Conservation (phyloP, 2,797 vertebrate species). For the Acrocephalus scirpaceus region DNA sequence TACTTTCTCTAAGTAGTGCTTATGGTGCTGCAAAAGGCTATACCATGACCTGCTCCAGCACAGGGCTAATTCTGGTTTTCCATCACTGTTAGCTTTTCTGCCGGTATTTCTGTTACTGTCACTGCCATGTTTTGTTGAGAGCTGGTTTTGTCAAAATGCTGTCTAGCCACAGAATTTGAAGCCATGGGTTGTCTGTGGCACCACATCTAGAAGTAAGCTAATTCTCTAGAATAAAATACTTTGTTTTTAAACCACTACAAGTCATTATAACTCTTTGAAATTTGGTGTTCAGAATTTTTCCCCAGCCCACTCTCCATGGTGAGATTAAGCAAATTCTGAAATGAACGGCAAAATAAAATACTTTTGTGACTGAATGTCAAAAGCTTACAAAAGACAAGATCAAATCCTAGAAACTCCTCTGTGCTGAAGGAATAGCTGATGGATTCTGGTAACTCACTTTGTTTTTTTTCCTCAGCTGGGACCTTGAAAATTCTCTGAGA, state of each 20-base stretch:
- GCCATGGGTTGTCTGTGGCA: background rate
- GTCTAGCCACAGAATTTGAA: background rate
- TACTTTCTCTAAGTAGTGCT: background rate
- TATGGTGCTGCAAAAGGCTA: background rate
- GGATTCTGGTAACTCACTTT: background rate
- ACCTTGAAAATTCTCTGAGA: background rate
- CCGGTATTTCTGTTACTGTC: background rate
- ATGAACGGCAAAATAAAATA: background rate
- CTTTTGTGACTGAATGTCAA: background rate
- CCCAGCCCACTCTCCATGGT: no score
- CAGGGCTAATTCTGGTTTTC: background rate
- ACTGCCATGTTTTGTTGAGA: background rate
- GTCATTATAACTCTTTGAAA: background rate
- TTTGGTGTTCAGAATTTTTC: background rate
- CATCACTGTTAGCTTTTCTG: background rate
- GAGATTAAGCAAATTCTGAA: background rate
- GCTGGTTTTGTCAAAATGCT: background rate
- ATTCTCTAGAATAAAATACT: background rate
- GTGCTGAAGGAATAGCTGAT: background rate
- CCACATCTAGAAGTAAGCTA: background rate
- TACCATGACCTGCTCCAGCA: fast-evolving
- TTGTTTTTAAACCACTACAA: background rate
- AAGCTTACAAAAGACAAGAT: background rate
- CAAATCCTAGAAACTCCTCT: background rate
- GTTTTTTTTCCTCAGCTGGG: background rate